Evolutionary conservation across 2,797 vertebrate species (phyloP).

Genomic region (Rhinichthys osculus): DNA sequence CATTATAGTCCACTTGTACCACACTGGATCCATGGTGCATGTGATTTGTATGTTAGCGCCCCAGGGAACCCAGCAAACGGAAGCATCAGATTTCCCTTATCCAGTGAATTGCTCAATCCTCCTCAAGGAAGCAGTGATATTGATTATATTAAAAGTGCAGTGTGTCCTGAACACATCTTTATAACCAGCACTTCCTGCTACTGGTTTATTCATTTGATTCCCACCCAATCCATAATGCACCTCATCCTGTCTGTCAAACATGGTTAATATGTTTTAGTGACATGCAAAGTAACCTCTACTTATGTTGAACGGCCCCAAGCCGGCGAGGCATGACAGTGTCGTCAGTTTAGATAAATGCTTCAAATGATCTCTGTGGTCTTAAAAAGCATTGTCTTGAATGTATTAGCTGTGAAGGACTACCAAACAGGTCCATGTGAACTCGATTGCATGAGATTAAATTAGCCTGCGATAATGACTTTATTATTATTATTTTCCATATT

Average conservation of each 20-base stretch:
- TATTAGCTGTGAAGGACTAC: conserved; percentile 4
- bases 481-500: too few species aligned
- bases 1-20: too few species aligned
- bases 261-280: conserved; percentile 50
- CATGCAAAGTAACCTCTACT: conserved; percentile 43
- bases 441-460: conserved; percentile 38
- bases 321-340: neutral
- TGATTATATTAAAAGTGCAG: conserved; percentile 74
- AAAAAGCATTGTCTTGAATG: conserved; percentile 70
- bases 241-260: conserved; percentile 65
- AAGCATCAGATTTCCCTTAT: conserved; percentile 40
- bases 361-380: conserved; percentile 67
- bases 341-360: conserved; percentile 68
- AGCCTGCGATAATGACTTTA: neutral
- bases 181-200: conserved; percentile 74
- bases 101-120: conserved; percentile 24
- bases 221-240: conserved; percentile 71
- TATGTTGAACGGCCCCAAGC: neutral
- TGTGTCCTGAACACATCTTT: conserved; percentile 68
- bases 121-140: conserved; percentile 53
- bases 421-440: conserved; percentile 8
- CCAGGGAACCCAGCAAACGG: conserved; percentile 23
- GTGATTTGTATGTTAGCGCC: conserved; percentile 44
- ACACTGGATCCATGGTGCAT: neutral
- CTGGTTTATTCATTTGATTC: conserved; percentile 76